Conservation (phyloP, 1,140 invertebrate species). For the Chelonus insularis region DNA sequence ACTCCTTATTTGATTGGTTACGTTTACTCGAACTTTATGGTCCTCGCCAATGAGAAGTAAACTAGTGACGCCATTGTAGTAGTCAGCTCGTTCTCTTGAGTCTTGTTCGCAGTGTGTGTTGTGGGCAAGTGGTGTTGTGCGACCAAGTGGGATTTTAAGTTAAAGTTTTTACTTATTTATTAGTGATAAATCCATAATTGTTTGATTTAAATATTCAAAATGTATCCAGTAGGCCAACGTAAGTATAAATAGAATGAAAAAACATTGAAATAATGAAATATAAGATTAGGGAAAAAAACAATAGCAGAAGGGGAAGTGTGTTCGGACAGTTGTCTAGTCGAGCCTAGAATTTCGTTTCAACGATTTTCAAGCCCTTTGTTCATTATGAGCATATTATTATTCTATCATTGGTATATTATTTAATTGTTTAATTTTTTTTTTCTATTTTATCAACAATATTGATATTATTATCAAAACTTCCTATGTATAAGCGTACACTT, state of each 20-base stretch:
- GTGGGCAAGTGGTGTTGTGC: slow-evolving; percentile 48
- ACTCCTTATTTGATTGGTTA: no score
- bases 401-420: background rate
- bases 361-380: slow-evolving; percentile 31
- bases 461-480: background rate
- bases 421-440: background rate
- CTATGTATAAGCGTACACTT: background rate
- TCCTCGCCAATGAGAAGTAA: slow-evolving; percentile 33
- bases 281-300: no score
- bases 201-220: slow-evolving; percentile 45
- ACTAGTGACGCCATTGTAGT: slow-evolving; percentile 45
- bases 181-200: slow-evolving; percentile 47
- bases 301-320: slow-evolving; percentile 6
- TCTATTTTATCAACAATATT: slow-evolving; percentile 3
- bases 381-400: background rate
- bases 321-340: slow-evolving; percentile 35
- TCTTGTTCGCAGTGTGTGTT: slow-evolving; percentile 45
- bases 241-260: slow-evolving; percentile 40
- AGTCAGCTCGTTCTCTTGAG: slow-evolving; percentile 18
- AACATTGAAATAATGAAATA: no score
- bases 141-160: slow-evolving; percentile 53
- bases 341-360: slow-evolving; percentile 29
- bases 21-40: no score
- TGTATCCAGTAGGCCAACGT: slow-evolving; percentile 62
- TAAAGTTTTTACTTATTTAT: slow-evolving; percentile 55